Evolutionary conservation across 2,888 invertebrate genomes (phyloP), one percentile per base, ranked within the genome.

Genomic region (Panzeria rudis): DNA sequence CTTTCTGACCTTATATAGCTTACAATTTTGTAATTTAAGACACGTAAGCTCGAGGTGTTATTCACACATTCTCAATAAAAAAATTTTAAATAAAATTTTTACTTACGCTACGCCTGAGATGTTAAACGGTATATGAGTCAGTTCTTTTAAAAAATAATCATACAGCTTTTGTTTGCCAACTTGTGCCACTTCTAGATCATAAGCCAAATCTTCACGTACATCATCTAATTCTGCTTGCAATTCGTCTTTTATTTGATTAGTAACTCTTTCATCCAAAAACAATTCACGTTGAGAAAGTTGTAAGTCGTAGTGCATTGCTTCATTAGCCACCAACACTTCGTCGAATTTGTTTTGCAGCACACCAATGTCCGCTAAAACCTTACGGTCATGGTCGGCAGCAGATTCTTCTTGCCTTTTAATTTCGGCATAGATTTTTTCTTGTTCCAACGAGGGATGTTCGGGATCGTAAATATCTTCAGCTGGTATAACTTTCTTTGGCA

Each of bases 361-460:
- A 0, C 92, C 92, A 29, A 96, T 91, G 77, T 94, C 93, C 62
- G 93, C 92, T 35, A 94, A 92, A 17, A 95, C 94, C 84, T 93
- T 92, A 52, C 94, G 93, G 89, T 95, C 96, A 87, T 95, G 95
- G 0, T 94, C 94, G n/a, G 89, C 87, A 20, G 89, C 89, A 7
- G 91, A 89, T 52, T 91, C 91, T 72, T 90, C 89, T n/a, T 90
- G 89, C 0, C 92, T 90, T 20, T 88, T 88, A 0, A 91, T 87
- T 90, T 97, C 96, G 11, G 94, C 94, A 89, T 95, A 94, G 59
- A 95, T 94, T 88, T 96, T 95, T 7, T 94, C 93, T 89, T 97
- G 94, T 90, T 97, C 97, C 56, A 93, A 83, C 0, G 93, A 91
- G 0, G 91, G 89, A 61, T 89, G 87, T 1, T 89, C 88, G 3